Base-by-base conservation (phyloP, 2,113 vertebrate species). In the Sinocyclocheilus anophthalmus region DNA sequence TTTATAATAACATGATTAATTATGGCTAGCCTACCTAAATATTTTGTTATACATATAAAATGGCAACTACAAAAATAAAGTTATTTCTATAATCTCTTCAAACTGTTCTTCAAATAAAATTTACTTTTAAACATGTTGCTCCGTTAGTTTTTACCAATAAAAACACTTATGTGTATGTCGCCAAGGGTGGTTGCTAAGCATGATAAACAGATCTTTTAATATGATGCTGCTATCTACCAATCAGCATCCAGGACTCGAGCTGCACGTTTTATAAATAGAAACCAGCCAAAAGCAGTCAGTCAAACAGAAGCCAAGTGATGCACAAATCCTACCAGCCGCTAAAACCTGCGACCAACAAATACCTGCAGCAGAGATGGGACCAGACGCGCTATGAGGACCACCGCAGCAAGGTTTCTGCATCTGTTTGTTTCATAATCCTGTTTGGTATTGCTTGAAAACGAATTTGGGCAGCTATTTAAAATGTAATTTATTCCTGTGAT, bases 301-400 rank as follows among this genome's bases (percentile, higher is more conserved):
- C 42, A 18, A 5, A 20, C 69, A 39, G 33, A 39, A 72, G 63
- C 24, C 61, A 26, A 86, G 53, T 45, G 61, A 96, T 96, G 96
- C 92, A 95, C 85, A 87, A 91, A 88, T 92, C 93, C 0, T 95
- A 94, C 86, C 94, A 95, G 86, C 94, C 95, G 0, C 50, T 94
- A 0, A 89, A 94, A 22, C 94, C 95, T 0, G 85, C 92, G 76
- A 90, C 94, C 72, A 96, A 93, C 90, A 92, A 91, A 14, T 94
- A 92, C 88, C 92, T 95, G 88, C 95, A 95, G 90, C 92, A 94
- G 79, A 88, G 90, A 85, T 96, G 95, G 95, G 95, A 96, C 92
- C 89, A 93, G 53, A 76, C 48, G 4, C 22, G 85, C 30, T 95
- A 92, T 30, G 84, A 93, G 0, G 75, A 89, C 26, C 95, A 96